A percentile compares a stretch with the other conserved stretches of the same genome.
These are phyloP conservation scores for Leptopilina myrica DNA, from an alignment of 2,888 invertebrate genomes.

Conservation along the genomic window DNA sequence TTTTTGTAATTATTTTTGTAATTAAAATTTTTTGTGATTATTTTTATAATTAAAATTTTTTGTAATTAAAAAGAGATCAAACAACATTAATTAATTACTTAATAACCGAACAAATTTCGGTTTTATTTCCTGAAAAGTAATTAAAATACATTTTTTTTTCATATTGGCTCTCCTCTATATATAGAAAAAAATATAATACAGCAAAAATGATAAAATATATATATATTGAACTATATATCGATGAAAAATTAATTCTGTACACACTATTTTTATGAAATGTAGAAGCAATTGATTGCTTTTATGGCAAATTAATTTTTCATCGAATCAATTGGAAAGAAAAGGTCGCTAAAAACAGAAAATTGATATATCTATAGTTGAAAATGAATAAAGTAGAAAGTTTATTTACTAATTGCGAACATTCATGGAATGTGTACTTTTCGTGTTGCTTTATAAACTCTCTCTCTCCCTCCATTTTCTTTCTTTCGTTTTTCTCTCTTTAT, in stretches of 20 bases:
- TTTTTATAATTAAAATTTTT: too few species aligned
- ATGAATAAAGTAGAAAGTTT: background rate
- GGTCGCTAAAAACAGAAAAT: background rate
- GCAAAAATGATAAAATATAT: background rate
- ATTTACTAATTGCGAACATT: constrained; percentile 19
- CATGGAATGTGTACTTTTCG: constrained; percentile 10
- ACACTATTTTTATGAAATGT: background rate
- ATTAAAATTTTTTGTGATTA: too few species aligned
- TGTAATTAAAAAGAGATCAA: background rate
- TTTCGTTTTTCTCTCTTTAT: background rate
- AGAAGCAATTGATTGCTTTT: too few species aligned
- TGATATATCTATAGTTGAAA: background rate
- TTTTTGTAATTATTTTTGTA: background rate
- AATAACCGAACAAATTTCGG: background rate
- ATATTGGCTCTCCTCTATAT: background rate
- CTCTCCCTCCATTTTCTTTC: too few species aligned
- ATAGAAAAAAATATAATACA: too few species aligned
- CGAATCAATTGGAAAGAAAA: background rate
- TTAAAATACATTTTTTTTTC: background rate
- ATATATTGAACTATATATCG: background rate
- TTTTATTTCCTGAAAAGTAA: background rate
- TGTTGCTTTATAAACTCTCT: constrained; percentile 7
- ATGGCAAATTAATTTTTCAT: constrained; percentile 3
- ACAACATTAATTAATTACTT: background rate
- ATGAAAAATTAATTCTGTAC: background rate